These are phyloP conservation scores for Zoanthus solanderi DNA, from an alignment of 92 coral and sea anemone species.

Conservation along the genomic window DNA sequence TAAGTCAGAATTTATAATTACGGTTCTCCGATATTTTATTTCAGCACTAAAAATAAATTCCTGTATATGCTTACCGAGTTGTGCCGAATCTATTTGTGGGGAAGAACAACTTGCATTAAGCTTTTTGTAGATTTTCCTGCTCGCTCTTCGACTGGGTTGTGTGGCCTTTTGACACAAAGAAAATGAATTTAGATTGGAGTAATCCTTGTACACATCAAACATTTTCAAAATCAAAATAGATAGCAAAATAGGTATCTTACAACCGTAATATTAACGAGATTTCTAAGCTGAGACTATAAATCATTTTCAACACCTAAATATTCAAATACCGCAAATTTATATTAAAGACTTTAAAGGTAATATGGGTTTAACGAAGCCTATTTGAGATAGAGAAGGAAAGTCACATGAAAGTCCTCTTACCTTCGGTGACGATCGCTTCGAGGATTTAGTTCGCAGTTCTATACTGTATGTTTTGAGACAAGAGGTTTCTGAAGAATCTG, in stretches of 20 bases:
- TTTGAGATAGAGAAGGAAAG: not conserved
- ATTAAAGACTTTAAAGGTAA: not conserved
- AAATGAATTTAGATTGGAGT: not conserved
- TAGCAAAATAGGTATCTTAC: not conserved
- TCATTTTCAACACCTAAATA: too few relatives aligned
- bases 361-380: not conserved
- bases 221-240: not conserved
- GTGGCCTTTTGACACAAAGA: constrained; percentile 40
- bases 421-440: constrained; percentile 14
- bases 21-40: not conserved
- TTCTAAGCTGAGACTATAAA: not conserved
- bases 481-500: not conserved
- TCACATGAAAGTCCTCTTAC: not conserved
- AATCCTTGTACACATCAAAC: not conserved
- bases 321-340: not conserved
- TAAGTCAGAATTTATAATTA: not conserved
- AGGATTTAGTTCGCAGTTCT: constrained; percentile 12
- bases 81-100: not conserved
- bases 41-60: not conserved
- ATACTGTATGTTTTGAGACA: not conserved
- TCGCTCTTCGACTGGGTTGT: constrained; percentile 16
- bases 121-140: constrained; percentile 24
- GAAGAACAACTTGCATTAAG: constrained; percentile 14
- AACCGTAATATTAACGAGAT: not conserved
- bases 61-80: not conserved